Evolutionary conservation across 2,888 invertebrate genomes (phyloP), one percentile per base, ranked within the genome.

Genomic region (Spodoptera picta): DNA sequence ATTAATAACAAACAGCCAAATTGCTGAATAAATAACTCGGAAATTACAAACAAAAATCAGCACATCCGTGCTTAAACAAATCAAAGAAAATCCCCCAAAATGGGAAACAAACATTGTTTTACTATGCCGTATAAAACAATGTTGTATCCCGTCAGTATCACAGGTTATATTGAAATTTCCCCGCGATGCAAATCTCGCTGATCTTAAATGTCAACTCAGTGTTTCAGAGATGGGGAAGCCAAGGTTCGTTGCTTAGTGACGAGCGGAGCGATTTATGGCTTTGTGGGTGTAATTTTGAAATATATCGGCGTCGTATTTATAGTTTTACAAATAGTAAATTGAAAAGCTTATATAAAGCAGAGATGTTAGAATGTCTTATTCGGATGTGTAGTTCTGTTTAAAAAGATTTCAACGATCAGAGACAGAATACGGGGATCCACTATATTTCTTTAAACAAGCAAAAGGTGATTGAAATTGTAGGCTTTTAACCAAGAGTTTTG

Each of bases 181-280:
- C 64, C 64, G 67, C 64, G 70, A 81, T 77, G 80, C 77, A 82
- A 83, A 84, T 83, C 78, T 79, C 70, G 69, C 73, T 84, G 79
- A 87, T 84, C 81, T 79, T 73, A 75, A 83, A 83, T 88, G 87
- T 87, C 88, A 88, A 87, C 86, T 80, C 58, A 63, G 61, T 69
- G 64, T 60, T 79, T 77, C 68, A 59, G 77, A 70, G 75, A 65
- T 59, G 78, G 72, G 74, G 74, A 75, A 36, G 4, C 60, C 47
- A 50, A 60, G 73, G 52, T 48, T 27, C 43, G 7, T 44, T 10
- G 10, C 42, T 45, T 52, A n/a, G 42, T 81, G 41, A 52, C 23
- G 51, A 76, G 77, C 66, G 60, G 12, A 76, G 81, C 80, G 80
- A 50, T 49, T 24, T 43, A n/a, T 1, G 1, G 7, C 1, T 50